Evolutionary conservation across 92 coral and sea anemone genomes (phyloP).

Genomic region (Porites rus): DNA sequence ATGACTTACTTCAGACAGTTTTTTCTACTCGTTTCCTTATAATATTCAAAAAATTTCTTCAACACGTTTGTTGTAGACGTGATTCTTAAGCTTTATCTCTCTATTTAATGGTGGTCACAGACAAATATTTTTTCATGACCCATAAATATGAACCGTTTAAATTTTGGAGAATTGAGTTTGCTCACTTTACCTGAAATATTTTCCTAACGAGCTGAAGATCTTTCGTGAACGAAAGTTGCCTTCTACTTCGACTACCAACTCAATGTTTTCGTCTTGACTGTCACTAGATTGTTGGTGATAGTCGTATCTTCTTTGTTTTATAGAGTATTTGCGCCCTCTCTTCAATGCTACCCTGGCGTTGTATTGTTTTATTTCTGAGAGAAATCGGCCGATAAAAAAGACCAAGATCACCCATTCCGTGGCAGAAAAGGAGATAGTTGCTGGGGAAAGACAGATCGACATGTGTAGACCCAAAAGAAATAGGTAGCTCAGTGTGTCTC

Average conservation of each 20-base stretch:
- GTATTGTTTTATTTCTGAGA: conserved; percentile 28
- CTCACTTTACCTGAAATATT: conserved; percentile 33
- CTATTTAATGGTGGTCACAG: too few species aligned
- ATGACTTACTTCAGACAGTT: too few species aligned
- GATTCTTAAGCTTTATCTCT: too few species aligned
- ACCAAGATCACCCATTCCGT: conserved; percentile 28
- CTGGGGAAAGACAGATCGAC: conserved; percentile 35
- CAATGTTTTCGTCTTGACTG: neutral
- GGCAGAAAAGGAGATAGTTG: conserved; percentile 21
- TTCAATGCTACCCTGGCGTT: conserved; percentile 3
- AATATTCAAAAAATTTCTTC: too few species aligned
- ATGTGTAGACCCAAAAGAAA: conserved; percentile 31
- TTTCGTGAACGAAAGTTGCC: conserved; percentile 26
- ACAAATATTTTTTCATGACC: too few species aligned
- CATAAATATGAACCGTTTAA: too few species aligned
- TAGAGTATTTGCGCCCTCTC: neutral
- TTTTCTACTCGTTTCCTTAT: too few species aligned
- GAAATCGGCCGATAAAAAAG: conserved; percentile 37
- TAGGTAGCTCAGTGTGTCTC: conserved; percentile 35
- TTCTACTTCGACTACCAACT: neutral
- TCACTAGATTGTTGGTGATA: neutral
- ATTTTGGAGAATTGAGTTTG: neutral
- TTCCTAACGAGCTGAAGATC: conserved; percentile 20
- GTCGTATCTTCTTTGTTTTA: neutral
- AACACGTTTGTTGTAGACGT: too few species aligned